These are phyloP conservation scores for Prionailurus viverrinus DNA, from an alignment of 2,113 vertebrate species.

Conservation along the genomic window DNA sequence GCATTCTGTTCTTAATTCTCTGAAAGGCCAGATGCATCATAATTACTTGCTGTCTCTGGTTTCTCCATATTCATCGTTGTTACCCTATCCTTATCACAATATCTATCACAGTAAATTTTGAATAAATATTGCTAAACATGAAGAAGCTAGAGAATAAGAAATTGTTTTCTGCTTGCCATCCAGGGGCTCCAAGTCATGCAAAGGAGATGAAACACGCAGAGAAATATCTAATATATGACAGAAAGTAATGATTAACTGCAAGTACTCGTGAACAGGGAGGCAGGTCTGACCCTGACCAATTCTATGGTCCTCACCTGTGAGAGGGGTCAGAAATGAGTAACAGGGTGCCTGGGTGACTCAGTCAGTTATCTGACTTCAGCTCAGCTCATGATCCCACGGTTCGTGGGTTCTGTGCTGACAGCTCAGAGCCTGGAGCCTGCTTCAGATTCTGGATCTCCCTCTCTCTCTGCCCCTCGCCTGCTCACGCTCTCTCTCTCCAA, in stretches of 20 bases:
- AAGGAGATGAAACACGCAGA: not conserved
- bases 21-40: not conserved
- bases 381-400: too few species aligned
- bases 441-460: too few species aligned
- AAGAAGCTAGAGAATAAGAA: conserved; percentile 3
- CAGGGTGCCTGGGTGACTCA: too few species aligned
- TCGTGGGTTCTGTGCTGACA: too few species aligned
- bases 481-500: too few species aligned
- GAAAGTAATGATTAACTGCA: not conserved
- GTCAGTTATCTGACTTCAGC: too few species aligned
- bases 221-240: not conserved
- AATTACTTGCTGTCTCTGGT: not conserved
- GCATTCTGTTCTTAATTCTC: not conserved
- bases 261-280: not conserved
- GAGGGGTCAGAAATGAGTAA: not conserved
- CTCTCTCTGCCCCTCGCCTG: too few species aligned
- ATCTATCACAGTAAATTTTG: not conserved
- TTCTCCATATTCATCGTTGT: not conserved
- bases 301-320: not conserved
- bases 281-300: not conserved
- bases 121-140: not conserved
- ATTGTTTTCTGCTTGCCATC: not conserved
- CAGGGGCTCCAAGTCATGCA: not conserved
- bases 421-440: too few species aligned
- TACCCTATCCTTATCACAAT: not conserved